Conservation (phyloP, 2,113 vertebrate genomes). For the Chionodraco myersi region DNA sequence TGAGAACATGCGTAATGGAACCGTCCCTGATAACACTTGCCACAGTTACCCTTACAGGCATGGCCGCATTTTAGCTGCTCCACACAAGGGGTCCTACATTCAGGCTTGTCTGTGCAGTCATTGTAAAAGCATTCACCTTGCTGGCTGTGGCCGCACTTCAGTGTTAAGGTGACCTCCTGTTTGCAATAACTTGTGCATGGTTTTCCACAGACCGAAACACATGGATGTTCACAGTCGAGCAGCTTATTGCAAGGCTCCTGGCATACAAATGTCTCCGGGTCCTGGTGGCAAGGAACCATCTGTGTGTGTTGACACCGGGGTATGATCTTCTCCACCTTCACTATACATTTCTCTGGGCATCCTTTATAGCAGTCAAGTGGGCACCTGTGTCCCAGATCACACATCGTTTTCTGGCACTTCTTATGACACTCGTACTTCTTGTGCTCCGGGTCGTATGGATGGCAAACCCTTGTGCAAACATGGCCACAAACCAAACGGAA, state of each 20-base stretch:
- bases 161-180: slow-evolving; percentile 69
- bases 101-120: too few relatives aligned
- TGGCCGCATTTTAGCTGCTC: slow-evolving; percentile 87
- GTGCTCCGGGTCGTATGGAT: slow-evolving; percentile 91
- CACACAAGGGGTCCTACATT: background rate
- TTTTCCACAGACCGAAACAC: slow-evolving; percentile 83
- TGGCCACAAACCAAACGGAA: slow-evolving; percentile 92
- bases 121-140: slow-evolving; percentile 80
- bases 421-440: slow-evolving; percentile 87
- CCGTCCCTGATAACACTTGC: slow-evolving; percentile 87
- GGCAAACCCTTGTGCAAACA: slow-evolving; percentile 90
- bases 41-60: slow-evolving; percentile 86
- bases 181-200: slow-evolving; percentile 80
- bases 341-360: slow-evolving; percentile 84
- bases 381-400: slow-evolving; percentile 87
- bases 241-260: slow-evolving; percentile 83
- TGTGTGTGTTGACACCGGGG: slow-evolving; percentile 87
- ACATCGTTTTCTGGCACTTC: slow-evolving; percentile 87
- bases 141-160: slow-evolving; percentile 89
- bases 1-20: slow-evolving; percentile 85
- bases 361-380: slow-evolving; percentile 76
- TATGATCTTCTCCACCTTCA: slow-evolving; percentile 86
- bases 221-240: slow-evolving; percentile 87
- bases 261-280: slow-evolving; percentile 82
- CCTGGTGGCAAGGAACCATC: slow-evolving; percentile 88